Base-by-base conservation (phyloP, 2,113 vertebrate species). In the Pterocles burchelli region DNA sequence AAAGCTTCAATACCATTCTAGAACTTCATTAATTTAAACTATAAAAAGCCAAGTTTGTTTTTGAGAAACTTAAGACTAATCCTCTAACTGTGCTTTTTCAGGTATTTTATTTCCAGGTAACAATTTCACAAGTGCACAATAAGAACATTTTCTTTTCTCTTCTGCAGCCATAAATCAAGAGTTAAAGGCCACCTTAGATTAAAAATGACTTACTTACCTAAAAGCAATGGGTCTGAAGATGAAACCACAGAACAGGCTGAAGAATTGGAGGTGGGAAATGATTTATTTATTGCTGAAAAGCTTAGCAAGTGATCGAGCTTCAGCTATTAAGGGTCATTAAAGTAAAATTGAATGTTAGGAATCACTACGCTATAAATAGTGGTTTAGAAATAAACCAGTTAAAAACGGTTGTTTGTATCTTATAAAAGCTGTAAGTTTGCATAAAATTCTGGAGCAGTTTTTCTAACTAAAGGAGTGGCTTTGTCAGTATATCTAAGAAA, bases 171-270 rank as follows among this genome's bases (percentile, higher is more conserved):
- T 96, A 99, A 99, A 97, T 99, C 99, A 84, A 98, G 99, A 97
- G 99, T 99, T 89, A 99, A 99, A 98, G 99, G 99, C 95, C 98
- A 99, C 90, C 98, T 99, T 94, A 98, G 99, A 96, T 98, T 99
- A 90, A 99, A 99, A 98, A 99, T 99, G 99, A 99, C 99, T n/a
- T 99, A 99, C 75, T 96, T 99, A 71, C 99, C 99, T 88, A 99
- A 99, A 97, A 98, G 93, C 96, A 96, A 75, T 45, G 98, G 98
- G 36, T 98, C 99, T 70, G 99, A 98, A 95, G 99, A 99, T 46
- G 99, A 99, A 84, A 94, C 97, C 5, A 49, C 97, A 38, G 99
- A 99, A 85, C 99, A 98, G 94, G 97, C 97, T 9, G 99, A 99
- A 92, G 98, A 99, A 67, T 75, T 97, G 29, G 99, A 99, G 97